Conservation (phyloP, 37 sponge, comb jelly and placozoan genomes). For the Haliclona indistincta region DNA sequence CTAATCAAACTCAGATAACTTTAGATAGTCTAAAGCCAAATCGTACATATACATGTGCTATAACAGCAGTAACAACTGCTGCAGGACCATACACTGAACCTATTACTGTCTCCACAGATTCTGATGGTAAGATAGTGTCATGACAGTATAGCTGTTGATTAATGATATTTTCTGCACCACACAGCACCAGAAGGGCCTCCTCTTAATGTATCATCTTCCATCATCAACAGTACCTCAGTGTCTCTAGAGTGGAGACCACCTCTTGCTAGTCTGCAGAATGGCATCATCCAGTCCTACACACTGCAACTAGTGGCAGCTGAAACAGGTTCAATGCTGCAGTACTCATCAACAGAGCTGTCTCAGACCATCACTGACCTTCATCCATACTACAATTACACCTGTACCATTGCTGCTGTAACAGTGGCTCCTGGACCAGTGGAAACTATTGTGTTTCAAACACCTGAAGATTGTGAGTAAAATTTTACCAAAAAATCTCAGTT, state of each 20-base stretch:
- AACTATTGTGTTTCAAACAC: neutral
- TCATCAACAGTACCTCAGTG: neutral
- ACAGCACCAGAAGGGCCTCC: too few relatives aligned
- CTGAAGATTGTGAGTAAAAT: slow-evolving; percentile 8
- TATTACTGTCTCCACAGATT: slow-evolving; percentile 1
- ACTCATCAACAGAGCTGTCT: neutral
- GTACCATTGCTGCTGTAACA: slow-evolving; percentile 34
- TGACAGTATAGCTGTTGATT: too few relatives aligned
- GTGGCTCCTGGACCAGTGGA: neutral
- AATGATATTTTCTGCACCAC: too few relatives aligned
- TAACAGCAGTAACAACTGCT: slow-evolving; percentile 22
- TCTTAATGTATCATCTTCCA: too few relatives aligned
- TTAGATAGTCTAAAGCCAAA: slow-evolving; percentile 9
- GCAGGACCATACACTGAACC: slow-evolving; percentile 11
- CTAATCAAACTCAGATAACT: slow-evolving; percentile 6
- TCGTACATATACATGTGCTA: slow-evolving; percentile 7
- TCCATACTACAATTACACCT: slow-evolving; percentile 32
- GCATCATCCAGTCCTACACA: slow-evolving; percentile 26
- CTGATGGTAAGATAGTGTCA: slow-evolving; percentile 24
- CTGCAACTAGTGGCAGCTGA: neutral
- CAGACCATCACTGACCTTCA: neutral
- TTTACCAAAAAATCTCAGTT: too few relatives aligned
- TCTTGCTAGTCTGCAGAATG: slow-evolving; percentile 4
- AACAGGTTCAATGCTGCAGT: neutral
- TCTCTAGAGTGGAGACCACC: slow-evolving; percentile 31